Evolutionary conservation across 2,888 invertebrate species (phyloP).

Genomic region (Cryptocheilus praepositus): DNA sequence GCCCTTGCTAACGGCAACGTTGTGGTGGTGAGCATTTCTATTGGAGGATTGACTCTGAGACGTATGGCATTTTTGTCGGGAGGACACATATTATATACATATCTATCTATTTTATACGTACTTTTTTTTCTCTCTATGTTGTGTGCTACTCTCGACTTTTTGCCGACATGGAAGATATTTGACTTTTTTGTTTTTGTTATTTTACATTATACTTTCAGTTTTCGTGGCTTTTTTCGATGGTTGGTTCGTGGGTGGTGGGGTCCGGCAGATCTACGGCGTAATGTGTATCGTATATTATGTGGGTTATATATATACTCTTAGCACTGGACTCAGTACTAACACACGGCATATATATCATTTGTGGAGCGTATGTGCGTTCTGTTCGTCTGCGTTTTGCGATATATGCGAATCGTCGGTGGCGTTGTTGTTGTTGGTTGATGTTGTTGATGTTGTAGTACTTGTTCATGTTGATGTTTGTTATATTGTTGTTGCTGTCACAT

Average conservation of each 20-base stretch:
- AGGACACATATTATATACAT: slow-evolving; percentile 20
- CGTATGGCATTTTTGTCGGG: slow-evolving; percentile 25
- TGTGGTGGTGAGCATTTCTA: slow-evolving; percentile 64
- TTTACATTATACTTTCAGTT: slow-evolving; percentile 32
- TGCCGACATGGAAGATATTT: slow-evolving; percentile 11
- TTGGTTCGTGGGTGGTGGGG: slow-evolving; percentile 61
- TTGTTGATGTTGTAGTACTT: slow-evolving; percentile 29
- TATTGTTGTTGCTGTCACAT: slow-evolving; percentile 27
- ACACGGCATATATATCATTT: slow-evolving; percentile 5
- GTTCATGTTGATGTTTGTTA: slow-evolving; percentile 31
- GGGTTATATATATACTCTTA: slow-evolving; percentile 31
- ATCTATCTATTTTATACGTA: slow-evolving; percentile 28
- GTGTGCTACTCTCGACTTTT: slow-evolving; percentile 34
- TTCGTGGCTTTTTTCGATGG: slow-evolving; percentile 58
- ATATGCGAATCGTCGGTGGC: slow-evolving; percentile 12
- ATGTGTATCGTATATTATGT: slow-evolving; percentile 65
- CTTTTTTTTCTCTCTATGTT: slow-evolving; percentile 34
- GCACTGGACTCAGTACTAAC: no score
- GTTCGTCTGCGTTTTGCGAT: slow-evolving; percentile 15
- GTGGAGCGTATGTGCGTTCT: not conserved
- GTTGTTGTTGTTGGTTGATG: slow-evolving; percentile 12
- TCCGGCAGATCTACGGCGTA: slow-evolving; percentile 70
- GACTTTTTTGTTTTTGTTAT: slow-evolving; percentile 27
- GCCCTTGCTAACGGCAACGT: slow-evolving; percentile 66
- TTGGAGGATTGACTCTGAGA: slow-evolving; percentile 39